Percentiles rank a stretch among this genome's conserved stretches.
These are phyloP conservation scores for Frankliniella fusca DNA, from an alignment of 2,888 invertebrate species.

Conservation along the genomic window DNA sequence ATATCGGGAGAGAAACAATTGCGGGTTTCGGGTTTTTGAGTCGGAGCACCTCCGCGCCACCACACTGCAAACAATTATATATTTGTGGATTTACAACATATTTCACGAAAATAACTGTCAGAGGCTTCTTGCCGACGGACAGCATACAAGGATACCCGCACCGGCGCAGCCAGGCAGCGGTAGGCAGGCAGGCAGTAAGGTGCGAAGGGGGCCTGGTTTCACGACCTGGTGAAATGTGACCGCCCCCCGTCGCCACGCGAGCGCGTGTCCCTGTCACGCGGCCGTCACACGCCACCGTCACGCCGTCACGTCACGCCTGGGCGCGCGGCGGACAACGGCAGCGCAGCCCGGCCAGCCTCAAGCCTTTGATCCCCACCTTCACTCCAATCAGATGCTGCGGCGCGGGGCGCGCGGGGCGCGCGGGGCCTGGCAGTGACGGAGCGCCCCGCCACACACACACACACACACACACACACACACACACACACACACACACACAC, in stretches of 20 bases:
- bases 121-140: no score
- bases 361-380: conserved; percentile 1
- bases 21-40: no score
- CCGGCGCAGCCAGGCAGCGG: no score
- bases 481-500: not conserved
- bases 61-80: no score
- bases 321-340: not conserved
- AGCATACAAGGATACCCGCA: no score
- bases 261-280: conserved; percentile 5
- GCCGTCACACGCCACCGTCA: not conserved
- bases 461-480: not conserved
- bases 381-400: conserved; percentile 3
- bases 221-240: not conserved
- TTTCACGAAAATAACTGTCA: no score
- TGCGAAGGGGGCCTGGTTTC: no score
- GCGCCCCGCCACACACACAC: not conserved
- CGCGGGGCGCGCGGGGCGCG: not conserved
- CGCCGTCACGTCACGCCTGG: not conserved
- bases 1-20: no score
- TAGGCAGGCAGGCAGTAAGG: no score
- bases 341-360: not conserved
- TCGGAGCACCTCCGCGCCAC: no score
- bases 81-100: no score
- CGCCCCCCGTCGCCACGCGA: not conserved
- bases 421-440: not conserved